Percentiles rank a stretch among this genome's conserved stretches.
These are phyloP conservation scores for Etia nguti DNA, from an alignment of 2,113 vertebrate genomes.

Conservation along the genomic window DNA sequence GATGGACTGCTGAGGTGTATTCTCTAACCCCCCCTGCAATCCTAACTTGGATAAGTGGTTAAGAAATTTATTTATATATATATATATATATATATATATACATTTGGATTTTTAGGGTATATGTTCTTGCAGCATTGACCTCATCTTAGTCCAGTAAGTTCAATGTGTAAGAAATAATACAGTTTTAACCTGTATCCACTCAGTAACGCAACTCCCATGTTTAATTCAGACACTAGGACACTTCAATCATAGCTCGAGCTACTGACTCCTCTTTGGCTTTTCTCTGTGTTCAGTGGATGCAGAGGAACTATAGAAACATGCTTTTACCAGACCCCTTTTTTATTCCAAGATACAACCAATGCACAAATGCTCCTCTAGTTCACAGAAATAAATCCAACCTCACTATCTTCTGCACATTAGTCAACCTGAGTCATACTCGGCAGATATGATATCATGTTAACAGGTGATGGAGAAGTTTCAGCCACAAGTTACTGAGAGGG, in stretches of 20 bases:
- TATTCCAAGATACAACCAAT: neutral
- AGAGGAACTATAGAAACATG: neutral
- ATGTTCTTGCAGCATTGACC: neutral
- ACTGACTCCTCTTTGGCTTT: neutral
- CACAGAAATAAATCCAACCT: neutral
- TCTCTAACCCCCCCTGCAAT: too few relatives aligned
- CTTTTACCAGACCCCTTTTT: neutral
- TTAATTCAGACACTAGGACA: conserved; percentile 28
- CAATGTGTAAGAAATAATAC: neutral
- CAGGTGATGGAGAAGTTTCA: neutral
- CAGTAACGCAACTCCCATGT: conserved; percentile 5
- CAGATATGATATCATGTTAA: neutral
- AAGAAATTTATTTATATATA: too few relatives aligned
- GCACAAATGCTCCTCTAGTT: neutral
- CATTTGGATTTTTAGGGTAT: too few relatives aligned
- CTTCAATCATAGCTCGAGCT: neutral
- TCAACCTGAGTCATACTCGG: neutral
- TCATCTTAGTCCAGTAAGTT: neutral
- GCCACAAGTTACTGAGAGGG: neutral
- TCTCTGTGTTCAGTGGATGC: neutral
- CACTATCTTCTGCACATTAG: neutral
- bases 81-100: rapidly evolving
- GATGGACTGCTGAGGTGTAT: too few relatives aligned
- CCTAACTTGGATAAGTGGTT: too few relatives aligned
- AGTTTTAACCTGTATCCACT: neutral